Evolutionary conservation across 1,140 invertebrate genomes (phyloP), one percentile per base, ranked within the genome.

Genomic region (Brachionus rotundiformis): DNA sequence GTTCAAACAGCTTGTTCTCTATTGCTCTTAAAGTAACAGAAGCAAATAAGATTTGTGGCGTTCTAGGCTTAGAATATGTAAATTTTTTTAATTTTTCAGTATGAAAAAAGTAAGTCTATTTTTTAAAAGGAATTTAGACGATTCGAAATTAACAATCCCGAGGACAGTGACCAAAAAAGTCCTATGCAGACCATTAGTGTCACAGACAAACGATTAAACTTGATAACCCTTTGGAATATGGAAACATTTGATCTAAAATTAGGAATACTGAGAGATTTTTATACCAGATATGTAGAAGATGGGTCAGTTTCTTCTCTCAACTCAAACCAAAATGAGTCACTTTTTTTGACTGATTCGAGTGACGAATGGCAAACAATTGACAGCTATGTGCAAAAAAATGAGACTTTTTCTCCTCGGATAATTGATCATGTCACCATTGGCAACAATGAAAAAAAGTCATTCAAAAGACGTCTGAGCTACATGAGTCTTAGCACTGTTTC

Each of bases 1-100:
- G n/a, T 41, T 79, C 76, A 54, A 79, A 79, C 27, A 33, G 76
- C 27, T 19, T 79, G 36, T 79, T 79, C n/a, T 54, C 76, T 13
- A 79, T 79, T 13, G 59, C 47, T 16, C n/a, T 79, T 2, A 29
- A 31, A 59, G 31, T 79, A 8, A 79, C 47, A 2, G 76, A 79
- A 79, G 76, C 76, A 7, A 79, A 79, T 23, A 79, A 63, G 31
- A 79, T 79, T 33, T 79, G 76, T 19, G 7, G 44, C 1, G 76
- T 63, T 25, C 47, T 79, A 19, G 47, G 31, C 23, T 39, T 23
- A 27, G 76, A 79, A 59, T 59, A 39, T 33, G 76, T 79, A 79
- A 59, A 59, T 79, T 41, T 5, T 3, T 36, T 39, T 33, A 33
- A 41, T 19, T 13, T 54, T 41, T 59, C n/a, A 19, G 13, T 39